Conservation (phyloP, 1,140 invertebrate genomes). For the roundworm (Caenorhabditis elegans) region WBcel235 BX284604.4:15044001-15044500, state of each 20-base stretch:
- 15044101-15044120: no score
- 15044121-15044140: not conserved
- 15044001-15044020: no score
- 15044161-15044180: slow-evolving; percentile 49
- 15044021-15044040: no score
- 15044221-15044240: slow-evolving; percentile 49
- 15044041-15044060: no score
- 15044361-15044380: slow-evolving; percentile 51
- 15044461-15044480: slow-evolving; percentile 26
- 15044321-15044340: slow-evolving; percentile 46
- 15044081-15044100: no score
- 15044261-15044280: slow-evolving; percentile 41
- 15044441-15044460: slow-evolving; percentile 23
- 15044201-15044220: slow-evolving; percentile 43
- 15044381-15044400: slow-evolving; percentile 39
- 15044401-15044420: slow-evolving; percentile 46
- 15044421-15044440: not conserved
- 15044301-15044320: not conserved
- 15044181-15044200: slow-evolving; percentile 40
- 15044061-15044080: no score
- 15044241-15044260: slow-evolving; percentile 50
- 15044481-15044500: slow-evolving; percentile 35
- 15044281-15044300: slow-evolving; percentile 13
- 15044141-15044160: not conserved
- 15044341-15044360: slow-evolving; percentile 33